Conservation (phyloP, 2,888 invertebrate species). For the Acanthopleura granulata region DNA sequence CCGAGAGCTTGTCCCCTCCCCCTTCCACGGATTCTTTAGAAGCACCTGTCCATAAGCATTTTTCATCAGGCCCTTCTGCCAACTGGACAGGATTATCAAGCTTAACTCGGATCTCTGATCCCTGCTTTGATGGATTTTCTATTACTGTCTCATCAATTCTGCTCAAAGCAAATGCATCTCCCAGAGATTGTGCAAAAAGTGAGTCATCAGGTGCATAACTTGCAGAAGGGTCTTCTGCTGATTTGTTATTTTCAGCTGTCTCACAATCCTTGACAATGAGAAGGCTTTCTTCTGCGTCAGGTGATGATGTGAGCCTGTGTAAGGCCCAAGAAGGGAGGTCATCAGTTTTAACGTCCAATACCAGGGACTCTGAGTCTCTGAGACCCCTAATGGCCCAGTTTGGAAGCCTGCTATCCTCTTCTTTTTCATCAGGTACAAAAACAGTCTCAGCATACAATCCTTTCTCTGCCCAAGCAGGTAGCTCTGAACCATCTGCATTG, state of each 20-base stretch:
- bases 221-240: too few relatives aligned
- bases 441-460: conserved; percentile 30
- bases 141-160: too few relatives aligned
- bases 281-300: too few relatives aligned
- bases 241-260: too few relatives aligned
- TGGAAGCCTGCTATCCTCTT: conserved; percentile 28
- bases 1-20: conserved; percentile 28
- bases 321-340: conserved; percentile 7
- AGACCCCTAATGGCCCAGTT: conserved; percentile 38
- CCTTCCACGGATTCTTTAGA: conserved; percentile 36
- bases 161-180: too few relatives aligned
- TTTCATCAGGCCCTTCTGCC: conserved; percentile 37
- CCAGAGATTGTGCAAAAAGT: too few relatives aligned
- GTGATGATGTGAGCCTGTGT: neutral
- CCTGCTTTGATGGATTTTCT: too few relatives aligned
- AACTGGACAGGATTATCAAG: conserved; percentile 17
- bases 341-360: neutral
- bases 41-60: conserved; percentile 34
- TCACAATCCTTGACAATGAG: too few relatives aligned
- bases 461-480: conserved; percentile 43
- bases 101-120: too few relatives aligned
- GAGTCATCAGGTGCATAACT: too few relatives aligned
- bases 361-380: neutral
- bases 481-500: conserved; percentile 9
- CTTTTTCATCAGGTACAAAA: conserved; percentile 26